phyloP scores from a whole-genome alignment of 2,797 vertebrate species.

The Scolopax rusticola region DNA sequence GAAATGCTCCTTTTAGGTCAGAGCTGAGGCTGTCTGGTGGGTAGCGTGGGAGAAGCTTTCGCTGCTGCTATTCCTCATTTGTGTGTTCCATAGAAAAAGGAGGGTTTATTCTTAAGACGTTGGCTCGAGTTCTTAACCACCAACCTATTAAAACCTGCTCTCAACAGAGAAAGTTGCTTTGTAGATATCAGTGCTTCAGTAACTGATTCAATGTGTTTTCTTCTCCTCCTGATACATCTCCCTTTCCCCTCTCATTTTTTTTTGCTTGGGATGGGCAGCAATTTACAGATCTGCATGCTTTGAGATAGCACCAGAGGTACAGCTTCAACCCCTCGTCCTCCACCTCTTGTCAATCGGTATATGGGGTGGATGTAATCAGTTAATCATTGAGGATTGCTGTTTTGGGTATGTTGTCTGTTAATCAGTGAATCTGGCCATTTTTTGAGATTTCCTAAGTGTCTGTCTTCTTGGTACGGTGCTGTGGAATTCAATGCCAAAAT shows the following conservation, averaged over 20 bases:
- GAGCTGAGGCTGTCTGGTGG: neutral
- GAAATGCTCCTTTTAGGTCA: neutral
- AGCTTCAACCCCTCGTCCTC: neutral
- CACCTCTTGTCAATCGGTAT: neutral
- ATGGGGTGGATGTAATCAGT: neutral
- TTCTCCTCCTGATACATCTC: neutral
- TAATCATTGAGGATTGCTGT: neutral
- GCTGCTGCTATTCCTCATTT: neutral
- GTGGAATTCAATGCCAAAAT: constrained; percentile 4
- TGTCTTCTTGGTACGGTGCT: neutral
- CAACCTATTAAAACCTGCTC: neutral
- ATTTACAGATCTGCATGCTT: neutral
- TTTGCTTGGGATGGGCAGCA: neutral
- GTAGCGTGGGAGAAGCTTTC: neutral
- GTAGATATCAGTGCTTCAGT: neutral
- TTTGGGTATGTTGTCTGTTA: neutral
- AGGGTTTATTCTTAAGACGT: neutral
- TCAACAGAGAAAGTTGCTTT: neutral
- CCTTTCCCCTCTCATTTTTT: neutral
- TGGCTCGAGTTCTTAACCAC: fast-evolving
- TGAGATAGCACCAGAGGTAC: neutral
- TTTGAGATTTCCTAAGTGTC: neutral
- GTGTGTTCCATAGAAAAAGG: neutral
- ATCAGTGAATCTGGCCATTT: neutral
- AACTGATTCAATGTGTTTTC: neutral